phyloP scores from a whole-genome alignment of 2,888 invertebrate genomes.

The Muscina levida region DNA sequence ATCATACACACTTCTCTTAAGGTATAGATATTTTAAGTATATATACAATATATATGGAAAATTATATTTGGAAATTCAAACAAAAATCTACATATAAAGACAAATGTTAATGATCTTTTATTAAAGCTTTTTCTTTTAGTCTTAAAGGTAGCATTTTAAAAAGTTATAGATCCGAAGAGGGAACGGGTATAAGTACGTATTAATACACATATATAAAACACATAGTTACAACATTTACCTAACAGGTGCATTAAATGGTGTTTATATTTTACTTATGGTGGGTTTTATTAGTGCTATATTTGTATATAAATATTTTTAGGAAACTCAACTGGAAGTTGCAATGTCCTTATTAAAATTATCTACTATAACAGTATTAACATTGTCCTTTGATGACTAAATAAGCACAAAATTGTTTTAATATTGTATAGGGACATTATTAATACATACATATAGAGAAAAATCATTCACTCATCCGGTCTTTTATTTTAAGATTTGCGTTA shows the following conservation, averaged over 20 bases:
- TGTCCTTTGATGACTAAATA: no score
- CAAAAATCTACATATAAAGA: conserved; percentile 17
- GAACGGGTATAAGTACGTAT: conserved; percentile 29
- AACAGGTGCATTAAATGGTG: conserved; percentile 32
- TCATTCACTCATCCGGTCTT: neutral
- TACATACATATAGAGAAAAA: neutral
- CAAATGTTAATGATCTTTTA: conserved; percentile 32
- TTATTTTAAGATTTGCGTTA: neutral
- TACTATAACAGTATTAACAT: neutral
- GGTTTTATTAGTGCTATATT: conserved; percentile 36
- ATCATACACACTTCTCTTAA: conserved; percentile 25
- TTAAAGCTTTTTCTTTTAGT: conserved; percentile 52
- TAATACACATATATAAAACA: conserved; percentile 13
- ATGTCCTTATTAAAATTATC: neutral
- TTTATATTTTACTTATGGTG: conserved; percentile 35
- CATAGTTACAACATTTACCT: conserved; percentile 41
- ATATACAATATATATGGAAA: conserved; percentile 32
- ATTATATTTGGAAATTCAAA: conserved; percentile 21
- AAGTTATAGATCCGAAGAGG: conserved; percentile 38
- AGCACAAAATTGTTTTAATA: neutral
- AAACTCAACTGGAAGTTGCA: conserved; percentile 2
- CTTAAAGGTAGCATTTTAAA: conserved; percentile 42
- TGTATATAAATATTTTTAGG: conserved; percentile 33
- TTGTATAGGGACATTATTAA: no score
- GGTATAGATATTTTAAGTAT: conserved; percentile 10